Evolutionary conservation across 2,113 vertebrate genomes (phyloP), one percentile per base, ranked within the genome.

Genomic region (Dolichotis patagonum): DNA sequence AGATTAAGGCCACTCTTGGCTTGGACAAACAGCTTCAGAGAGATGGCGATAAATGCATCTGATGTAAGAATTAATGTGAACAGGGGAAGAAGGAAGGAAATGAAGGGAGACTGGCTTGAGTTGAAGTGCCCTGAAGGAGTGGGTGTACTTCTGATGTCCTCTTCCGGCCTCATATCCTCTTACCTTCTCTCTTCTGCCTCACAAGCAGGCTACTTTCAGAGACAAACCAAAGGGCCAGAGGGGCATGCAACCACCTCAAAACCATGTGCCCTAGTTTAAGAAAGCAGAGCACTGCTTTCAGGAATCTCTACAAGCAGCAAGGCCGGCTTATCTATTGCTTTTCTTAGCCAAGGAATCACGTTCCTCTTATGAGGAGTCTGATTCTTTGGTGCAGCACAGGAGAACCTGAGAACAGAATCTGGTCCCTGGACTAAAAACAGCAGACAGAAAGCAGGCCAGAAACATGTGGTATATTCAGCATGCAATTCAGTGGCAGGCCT

Each of bases 21-120:
- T 52, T 87, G 5, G 24, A 73, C 35, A 88, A 86, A 91, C 30
- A 82, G 80, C 85, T 92, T 95, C 67, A 32, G 69, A 90, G 62
- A 78, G 46, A 92, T 38, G 56, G 80, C 80, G n/a, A 93, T 32
- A 94, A 96, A 97, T 75, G 54, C 85, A 84, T 38, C 56, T 81
- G 80, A 93, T 89, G 30, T 62, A 80, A 90, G 85, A 92, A 89
- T 94, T 77, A 95, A 73, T 77, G 80, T 81, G 30, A 52, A 52
- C 86, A 88, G 75, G 35, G 60, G 1, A 80, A 35, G 83, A 77
- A 91, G 71, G 24, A 83, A 46, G 71, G 38, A 73, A 52, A 49
- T 26, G 43, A 82, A 82, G 85, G 62, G 32, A 91, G 69, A 90
- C 26, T 77, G 75, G 69, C 71, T 63, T 91, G 77, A 95, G 58